Evolutionary conservation across 2,113 vertebrate genomes (phyloP), one percentile per base, ranked within the genome.

Genomic region (Tetrao urogallus): DNA sequence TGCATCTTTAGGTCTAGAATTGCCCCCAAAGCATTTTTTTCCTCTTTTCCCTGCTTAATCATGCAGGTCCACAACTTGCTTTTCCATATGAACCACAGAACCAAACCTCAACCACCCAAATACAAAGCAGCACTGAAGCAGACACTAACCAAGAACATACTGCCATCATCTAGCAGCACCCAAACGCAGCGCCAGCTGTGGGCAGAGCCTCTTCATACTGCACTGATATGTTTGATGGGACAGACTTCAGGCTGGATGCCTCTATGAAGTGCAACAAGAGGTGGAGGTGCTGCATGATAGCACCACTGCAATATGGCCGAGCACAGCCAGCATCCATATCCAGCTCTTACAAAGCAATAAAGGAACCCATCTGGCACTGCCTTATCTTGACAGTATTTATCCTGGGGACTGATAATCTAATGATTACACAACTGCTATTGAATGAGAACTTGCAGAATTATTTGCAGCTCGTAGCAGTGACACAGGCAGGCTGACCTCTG

Each of bases 361-460:
- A 93, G 66, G 78, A 95, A 84, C 61, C 88, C 77, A 15, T 60
- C 76, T 82, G 85, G 72, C 77, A 36, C 64, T 3, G 57, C 77
- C 80, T 97, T 96, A 97, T 97, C 96, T 96, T 8, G 8, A 34
- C 30, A 4, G 64, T 4, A 3, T 78, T 95, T 90, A 72, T 16
- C 75, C 63, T 11, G 52, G 71, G 52, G 84, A 32, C 20, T 2
- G 22, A 54, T 20, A 72, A 40, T 24, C 52, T 11, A 10, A 32
- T 18, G 30, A 16, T 97, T 96, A 79, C 93, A 73, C 92, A 92
- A 88, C 79, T 5, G n/a, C 12, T 40, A 30, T 38, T 81, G 81
- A 74, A 77, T 25, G 88, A 90, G 94, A 75, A 81, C 52, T 43
- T 45, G 88, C 93, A 84, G 89, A 38, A 47, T 8, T 56, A 17